Base-by-base conservation (phyloP, 2,888 invertebrate genomes). In the Eubasilissa splendida region DNA sequence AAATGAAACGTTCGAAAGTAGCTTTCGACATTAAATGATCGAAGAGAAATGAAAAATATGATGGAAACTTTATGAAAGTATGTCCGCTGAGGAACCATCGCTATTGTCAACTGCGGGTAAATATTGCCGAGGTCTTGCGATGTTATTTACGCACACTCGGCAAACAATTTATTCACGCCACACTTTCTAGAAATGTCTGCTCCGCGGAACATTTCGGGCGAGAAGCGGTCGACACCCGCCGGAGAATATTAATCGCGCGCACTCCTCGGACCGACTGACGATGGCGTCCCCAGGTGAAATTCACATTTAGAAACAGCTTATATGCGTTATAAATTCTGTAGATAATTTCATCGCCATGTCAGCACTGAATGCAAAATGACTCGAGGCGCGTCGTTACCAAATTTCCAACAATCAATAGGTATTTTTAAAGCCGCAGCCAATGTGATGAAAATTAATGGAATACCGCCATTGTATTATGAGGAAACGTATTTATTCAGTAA, bases 21-120 rank as follows among this genome's bases (percentile, higher is more conserved):
- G 50, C n/a, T 9, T 68, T 50, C 14, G 68, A 68, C 68, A 50
- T 14, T 42, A 12, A 50, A 12, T 10, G 68, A n/a, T 12, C 14
- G 68, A 68, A 50, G 68, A 8, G 68, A 10, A 11, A 50, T 63
- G 12, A 63, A 42, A 63, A 63, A 33, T 63, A 68, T 68, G 66
- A 52, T 70, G 54, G 70, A 70, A 70, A 70, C 54, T 70, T 70
- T 10, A 70, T 54, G 70, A 70, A 70, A 70, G 70, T 54, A 53
- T 7, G 52, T 33, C 42, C 33, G 9, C 42, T 7, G 31, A 63
- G 63, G 14, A 42, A 33, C 50, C 10, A 42, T 66, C 33, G 66
- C 42, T 22, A 70, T 31, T 14, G n/a, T 54, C 11, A 53, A 14
- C 54, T 53, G 5, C 31, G 10, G 54, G 70, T 14, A 54, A 31